phyloP scores from a whole-genome alignment of 2,797 vertebrate species.

The Siniperca scherzeri region DNA sequence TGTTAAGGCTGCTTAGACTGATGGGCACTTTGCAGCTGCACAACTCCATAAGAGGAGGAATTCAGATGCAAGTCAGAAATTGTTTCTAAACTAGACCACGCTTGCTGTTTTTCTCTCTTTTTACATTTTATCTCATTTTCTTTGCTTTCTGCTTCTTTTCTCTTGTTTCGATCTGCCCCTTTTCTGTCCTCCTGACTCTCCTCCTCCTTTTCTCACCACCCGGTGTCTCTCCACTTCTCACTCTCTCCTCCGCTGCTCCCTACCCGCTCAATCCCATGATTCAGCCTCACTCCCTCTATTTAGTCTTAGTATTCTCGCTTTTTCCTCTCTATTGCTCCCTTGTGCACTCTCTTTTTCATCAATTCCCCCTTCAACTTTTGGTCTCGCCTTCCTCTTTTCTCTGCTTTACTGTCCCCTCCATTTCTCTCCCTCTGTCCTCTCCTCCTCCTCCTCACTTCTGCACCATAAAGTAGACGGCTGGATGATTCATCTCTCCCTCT shows the following conservation, averaged over 20 bases:
- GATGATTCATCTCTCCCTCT: conserved; percentile 71
- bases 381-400: conserved; percentile 38
- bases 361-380: conserved; percentile 47
- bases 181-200: conserved; percentile 10
- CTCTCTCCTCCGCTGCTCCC: not conserved
- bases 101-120: not conserved
- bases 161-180: not conserved
- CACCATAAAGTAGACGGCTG: conserved; percentile 66
- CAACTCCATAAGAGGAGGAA: conserved; percentile 11
- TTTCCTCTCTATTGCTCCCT: conserved; percentile 30
- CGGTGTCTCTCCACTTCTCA: not conserved
- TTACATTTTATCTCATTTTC: conserved; percentile 1
- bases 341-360: conserved; percentile 46
- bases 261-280: conserved; percentile 21
- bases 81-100: not conserved
- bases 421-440: conserved; percentile 48
- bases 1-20: conserved; percentile 2
- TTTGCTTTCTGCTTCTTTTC: not conserved
- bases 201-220: conserved; percentile 8
- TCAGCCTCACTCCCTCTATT: conserved; percentile 36
- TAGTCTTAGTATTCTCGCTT: conserved; percentile 15
- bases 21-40: conserved; percentile 6
- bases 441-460: conserved; percentile 62
- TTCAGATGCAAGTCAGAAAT: conserved; percentile 4
- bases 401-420: conserved; percentile 44